Conservation (phyloP, 2,888 invertebrate species). For the Cataglyphis rosenhaueri region DNA sequence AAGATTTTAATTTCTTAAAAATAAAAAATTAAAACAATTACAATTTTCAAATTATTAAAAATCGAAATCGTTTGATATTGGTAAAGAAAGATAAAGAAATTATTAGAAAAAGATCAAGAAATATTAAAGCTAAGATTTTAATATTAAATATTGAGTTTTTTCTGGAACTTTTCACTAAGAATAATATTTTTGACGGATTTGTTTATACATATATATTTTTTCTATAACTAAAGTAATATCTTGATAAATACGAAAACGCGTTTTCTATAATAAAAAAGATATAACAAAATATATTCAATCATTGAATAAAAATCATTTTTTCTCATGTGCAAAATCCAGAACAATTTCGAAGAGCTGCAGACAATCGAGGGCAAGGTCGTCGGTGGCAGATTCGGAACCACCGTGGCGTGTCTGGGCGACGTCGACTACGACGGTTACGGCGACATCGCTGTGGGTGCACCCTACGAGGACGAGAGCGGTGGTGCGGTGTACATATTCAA, state of each 20-base stretch:
- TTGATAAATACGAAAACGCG: neutral
- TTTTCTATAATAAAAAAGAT: neutral
- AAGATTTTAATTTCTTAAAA: neutral
- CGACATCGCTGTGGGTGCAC: conserved; percentile 82
- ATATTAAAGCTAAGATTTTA: neutral
- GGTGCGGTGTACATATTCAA: conserved; percentile 81
- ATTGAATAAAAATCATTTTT: neutral
- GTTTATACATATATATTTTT: neutral
- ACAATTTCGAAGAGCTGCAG: conserved; percentile 66
- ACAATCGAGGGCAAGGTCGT: conserved; percentile 83
- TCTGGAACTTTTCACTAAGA: neutral
- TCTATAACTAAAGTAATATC: neutral
- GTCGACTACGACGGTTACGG: conserved; percentile 87
- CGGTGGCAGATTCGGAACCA: conserved; percentile 87
- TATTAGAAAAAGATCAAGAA: neutral
- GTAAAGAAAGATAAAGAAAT: neutral
- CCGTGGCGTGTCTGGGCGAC: conserved; percentile 87
- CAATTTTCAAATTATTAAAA: neutral
- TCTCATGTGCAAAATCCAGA: conserved; percentile 42
- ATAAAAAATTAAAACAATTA: neutral
- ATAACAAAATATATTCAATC: neutral
- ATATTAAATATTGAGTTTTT: neutral
- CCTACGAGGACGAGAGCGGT: conserved; percentile 75
- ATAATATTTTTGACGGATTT: neutral
- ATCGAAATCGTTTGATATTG: neutral